phyloP scores from a whole-genome alignment of 1,140 invertebrate genomes.

The Gryon sp. region DNA sequence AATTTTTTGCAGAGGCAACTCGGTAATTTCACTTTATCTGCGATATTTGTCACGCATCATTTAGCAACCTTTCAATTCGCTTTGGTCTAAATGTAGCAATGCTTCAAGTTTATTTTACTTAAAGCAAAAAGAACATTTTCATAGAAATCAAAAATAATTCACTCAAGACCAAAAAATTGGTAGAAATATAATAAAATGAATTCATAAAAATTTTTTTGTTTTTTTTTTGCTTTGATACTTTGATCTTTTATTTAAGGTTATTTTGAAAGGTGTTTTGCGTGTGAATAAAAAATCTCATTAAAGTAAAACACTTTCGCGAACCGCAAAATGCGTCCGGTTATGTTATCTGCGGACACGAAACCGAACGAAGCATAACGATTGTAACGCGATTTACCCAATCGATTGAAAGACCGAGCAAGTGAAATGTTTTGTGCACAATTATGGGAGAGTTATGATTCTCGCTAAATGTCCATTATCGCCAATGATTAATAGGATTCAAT shows the following conservation, averaged over 20 bases:
- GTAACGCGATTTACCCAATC: constrained; percentile 45
- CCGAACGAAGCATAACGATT: constrained; percentile 46
- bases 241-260: no score
- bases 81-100: no score
- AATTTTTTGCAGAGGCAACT: no score
- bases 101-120: no score
- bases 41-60: no score
- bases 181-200: no score
- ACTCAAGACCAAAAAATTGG: no score
- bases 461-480: constrained; percentile 34
- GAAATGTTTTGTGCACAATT: constrained; percentile 47
- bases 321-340: constrained; percentile 4
- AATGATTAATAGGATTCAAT: constrained; percentile 36
- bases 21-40: no score
- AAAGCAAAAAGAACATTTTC: no score
- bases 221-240: not conserved
- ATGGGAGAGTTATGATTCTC: constrained; percentile 29
- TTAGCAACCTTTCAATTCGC: no score
- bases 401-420: constrained; percentile 33
- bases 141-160: no score
- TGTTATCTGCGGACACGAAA: constrained; percentile 33
- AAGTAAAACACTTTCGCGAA: constrained; percentile 26
- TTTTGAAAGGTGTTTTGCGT: no score
- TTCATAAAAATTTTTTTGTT: not conserved
- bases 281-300: constrained; percentile 16